Evolutionary conservation across 2,797 vertebrate genomes (phyloP), one percentile per base, ranked within the genome.

Genomic region (Ceryle rudis): DNA sequence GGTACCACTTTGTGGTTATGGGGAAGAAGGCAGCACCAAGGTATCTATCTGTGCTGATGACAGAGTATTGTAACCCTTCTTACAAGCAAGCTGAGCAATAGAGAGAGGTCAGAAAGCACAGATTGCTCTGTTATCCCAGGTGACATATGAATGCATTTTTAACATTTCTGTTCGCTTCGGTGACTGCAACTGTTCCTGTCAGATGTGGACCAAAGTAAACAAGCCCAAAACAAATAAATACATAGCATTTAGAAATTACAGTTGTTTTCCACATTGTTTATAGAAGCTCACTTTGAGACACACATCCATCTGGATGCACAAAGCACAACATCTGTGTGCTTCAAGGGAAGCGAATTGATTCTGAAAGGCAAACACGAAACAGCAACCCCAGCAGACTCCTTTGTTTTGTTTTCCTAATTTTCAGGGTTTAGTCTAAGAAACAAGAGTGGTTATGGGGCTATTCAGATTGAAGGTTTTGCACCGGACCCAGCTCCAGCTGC

Each of bases 281-380:
- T 82, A 52, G 65, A 74, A 18, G 35, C 51, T 74, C 35, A 4
- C 39, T 26, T 51, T 52, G 58, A 62, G 66, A 41, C 3, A 39
- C 39, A 17, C 47, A n/a, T 44, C 77, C 70, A 61, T 75, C 83
- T 86, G 89, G 54, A 46, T 16, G 9, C 64, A 51, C 23, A 31
- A 5, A 80, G 35, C 31, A 23, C 46, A 81, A 23, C 55, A 87
- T 41, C 72, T 70, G 79, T 2, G 7, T 41, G 62, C 65, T 78
- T 44, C 0, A 2, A 44, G 70, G 33, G 54, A 65, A 67, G 31
- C 0, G 7, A 1, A 1, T 8, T 5, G 17, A 8, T 29, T 89
- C 52, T 26, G 47, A 44, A 25, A 92, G 33, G 10, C 44, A 21
- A 31, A 26, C 18, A 9, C 0, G 1, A 33, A 85, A 35, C 8